Evolutionary conservation across 2,113 vertebrate genomes (phyloP), one percentile per base, ranked within the genome.

Genomic region (Myocastor coypus): DNA sequence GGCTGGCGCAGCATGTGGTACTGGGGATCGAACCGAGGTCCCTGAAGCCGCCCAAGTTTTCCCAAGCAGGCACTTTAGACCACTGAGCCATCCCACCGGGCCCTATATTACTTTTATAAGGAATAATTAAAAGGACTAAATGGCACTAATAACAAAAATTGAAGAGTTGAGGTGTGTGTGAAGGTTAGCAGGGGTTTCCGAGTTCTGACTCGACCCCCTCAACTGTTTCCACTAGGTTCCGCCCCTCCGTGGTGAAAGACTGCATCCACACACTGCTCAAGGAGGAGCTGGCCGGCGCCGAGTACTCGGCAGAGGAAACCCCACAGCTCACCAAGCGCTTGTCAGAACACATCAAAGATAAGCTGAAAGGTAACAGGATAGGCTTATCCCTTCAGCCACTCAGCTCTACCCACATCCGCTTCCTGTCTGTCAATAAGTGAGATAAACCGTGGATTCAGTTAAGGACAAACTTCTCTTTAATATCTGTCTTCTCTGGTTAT

Each of bases 301-400:
- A 98, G 89, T 99, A 99, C 20, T 92, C 98, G 71, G 98, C 99
- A 7, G 99, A 99, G 46, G 98, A 99, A 90, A 98, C 98, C 7
- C 97, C 98, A 11, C 93, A 97, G 57, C 98, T 99, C 93, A 99
- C 99, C 73, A 97, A 97, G 28, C 98, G 83, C 14, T 97, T 99
- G 83, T 99, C 99, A 46, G 99, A 99, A 82, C 94, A 52, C 32
- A 99, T 99, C 96, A 99, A 99, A 96, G 98, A 99, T 97, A 99
- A 98, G 97, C 98, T 99, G 61, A 99, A 99, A 98, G 98, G 99
- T 99, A 97, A 97, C 46, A 30, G 46, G 92, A 93, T 64, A 8
- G 22, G 90, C 46, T 42, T 24, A 10, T 87, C 64, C 26, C 42
- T 89, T 78, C 40, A 69, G 34, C 89, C 30, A 32, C 26, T 78